Evolutionary conservation across 2,888 invertebrate genomes (phyloP), one percentile per base, ranked within the genome.

Genomic region (Drosophila pegasa): DNA sequence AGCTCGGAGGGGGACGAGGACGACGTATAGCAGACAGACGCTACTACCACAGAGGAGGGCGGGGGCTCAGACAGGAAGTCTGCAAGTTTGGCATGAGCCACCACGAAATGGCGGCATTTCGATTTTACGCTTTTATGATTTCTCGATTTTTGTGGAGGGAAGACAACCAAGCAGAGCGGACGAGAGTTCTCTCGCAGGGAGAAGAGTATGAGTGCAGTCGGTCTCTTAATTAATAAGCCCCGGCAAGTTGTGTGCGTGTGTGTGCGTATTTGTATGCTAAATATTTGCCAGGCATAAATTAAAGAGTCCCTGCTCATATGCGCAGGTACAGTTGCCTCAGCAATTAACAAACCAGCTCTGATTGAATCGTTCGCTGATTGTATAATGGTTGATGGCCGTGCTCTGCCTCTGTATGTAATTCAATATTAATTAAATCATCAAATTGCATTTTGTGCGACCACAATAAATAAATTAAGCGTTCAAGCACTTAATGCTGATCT

Each of bases 91-190:
- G 78, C 54, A 72, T 54, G 71, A 78, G 72, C 78, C 83, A 79
- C 85, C 80, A 84, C 84, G 82, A 71, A 84, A 87, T 84, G 78
- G 75, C 80, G 82, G 84, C 84, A 78, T 83, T 86, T 86, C 86
- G 86, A 86, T 86, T 86, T 86, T 83, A 86, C 86, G 86, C 86
- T 87, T 87, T 87, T 87, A 77, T 86, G 86, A 87, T 83, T 86
- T 87, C 81, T 83, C 88, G 83, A 83, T 74, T 79, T 80, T 73
- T 58, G 52, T 27, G 29, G 18, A 27, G 27, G 27, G 52, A 40
- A 38, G 27, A 14, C 52, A 29, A 14, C 14, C 31, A 25, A 25
- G 2, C 48, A 22, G 33, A 22, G 8, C 50, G 12, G 18, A 6
- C 37, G 33, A 66, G n/a, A 40, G 9, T 20, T 40, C 55, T 48